Conservation (phyloP, 2,113 vertebrate species). For the Alaudala cheleensis region DNA sequence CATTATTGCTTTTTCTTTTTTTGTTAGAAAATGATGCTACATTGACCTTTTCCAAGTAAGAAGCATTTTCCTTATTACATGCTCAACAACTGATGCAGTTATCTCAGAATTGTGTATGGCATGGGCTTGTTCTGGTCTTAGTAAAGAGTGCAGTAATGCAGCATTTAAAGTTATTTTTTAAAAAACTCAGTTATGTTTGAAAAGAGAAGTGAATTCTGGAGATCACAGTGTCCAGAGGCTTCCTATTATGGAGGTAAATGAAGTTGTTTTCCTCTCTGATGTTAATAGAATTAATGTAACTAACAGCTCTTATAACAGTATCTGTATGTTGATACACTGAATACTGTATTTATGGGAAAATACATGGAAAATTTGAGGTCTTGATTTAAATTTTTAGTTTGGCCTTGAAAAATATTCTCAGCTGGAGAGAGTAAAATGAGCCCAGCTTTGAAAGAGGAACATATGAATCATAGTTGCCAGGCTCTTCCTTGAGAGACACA, state of each 20-base stretch:
- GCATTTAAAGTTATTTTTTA: neutral
- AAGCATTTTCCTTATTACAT: neutral
- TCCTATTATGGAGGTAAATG: neutral
- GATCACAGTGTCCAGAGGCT: neutral
- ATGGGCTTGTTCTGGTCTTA: neutral
- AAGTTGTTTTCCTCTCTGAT: neutral
- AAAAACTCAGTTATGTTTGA: neutral
- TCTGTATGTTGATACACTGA: neutral
- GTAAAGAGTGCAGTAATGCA: neutral
- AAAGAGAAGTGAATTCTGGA: neutral
- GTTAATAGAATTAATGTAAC: neutral
- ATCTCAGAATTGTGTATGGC: neutral
- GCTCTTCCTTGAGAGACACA: neutral
- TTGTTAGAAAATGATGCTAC: neutral
- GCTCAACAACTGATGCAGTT: neutral
- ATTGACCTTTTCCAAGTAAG: neutral
- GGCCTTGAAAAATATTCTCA: slow-evolving; percentile 48
- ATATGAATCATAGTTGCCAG: slow-evolving; percentile 6
- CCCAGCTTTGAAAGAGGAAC: slow-evolving; percentile 30
- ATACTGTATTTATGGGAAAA: neutral
- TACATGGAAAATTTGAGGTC: neutral
- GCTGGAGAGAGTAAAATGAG: slow-evolving; percentile 41
- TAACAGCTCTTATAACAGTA: neutral
- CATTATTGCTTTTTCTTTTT: neutral
- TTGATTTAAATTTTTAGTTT: slow-evolving; percentile 8